These are phyloP conservation scores for Pocillopora verrucosa DNA, from an alignment of 64 coral and sea anemone species.

Conservation along the genomic window DNA sequence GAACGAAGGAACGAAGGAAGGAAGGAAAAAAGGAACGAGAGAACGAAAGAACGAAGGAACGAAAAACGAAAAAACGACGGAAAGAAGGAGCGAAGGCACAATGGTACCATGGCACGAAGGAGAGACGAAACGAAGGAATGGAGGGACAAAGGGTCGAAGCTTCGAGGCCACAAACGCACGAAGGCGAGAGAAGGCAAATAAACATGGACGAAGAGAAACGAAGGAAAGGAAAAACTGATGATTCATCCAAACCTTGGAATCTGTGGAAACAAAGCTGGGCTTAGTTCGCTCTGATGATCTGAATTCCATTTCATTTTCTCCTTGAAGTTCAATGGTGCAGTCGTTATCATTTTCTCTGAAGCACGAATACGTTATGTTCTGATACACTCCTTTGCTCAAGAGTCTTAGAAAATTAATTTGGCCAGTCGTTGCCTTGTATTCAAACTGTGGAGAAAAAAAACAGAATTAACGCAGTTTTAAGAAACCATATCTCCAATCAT, in stretches of 20 bases:
- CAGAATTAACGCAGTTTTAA: no score
- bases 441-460: background rate
- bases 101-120: background rate
- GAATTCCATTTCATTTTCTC: constrained; percentile 44
- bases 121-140: background rate
- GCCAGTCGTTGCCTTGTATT: constrained; percentile 1
- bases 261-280: constrained; percentile 3
- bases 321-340: constrained; percentile 24
- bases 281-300: background rate
- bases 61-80: background rate
- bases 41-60: background rate
- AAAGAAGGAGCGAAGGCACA: background rate
- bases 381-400: constrained; percentile 10
- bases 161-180: background rate
- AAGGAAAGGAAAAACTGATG: no score
- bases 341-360: constrained; percentile 5
- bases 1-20: background rate
- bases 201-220: background rate
- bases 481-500: no score
- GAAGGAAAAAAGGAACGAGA: background rate
- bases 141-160: background rate
- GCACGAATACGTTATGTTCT: constrained; percentile 35
- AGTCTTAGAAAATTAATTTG: constrained; percentile 40
- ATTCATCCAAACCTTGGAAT: background rate
- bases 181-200: background rate